A percentile compares a stretch with the other conserved stretches of the same genome.
Conservation (phyloP, 2,113 vertebrate species). For the Crotalus viridis region DNA sequence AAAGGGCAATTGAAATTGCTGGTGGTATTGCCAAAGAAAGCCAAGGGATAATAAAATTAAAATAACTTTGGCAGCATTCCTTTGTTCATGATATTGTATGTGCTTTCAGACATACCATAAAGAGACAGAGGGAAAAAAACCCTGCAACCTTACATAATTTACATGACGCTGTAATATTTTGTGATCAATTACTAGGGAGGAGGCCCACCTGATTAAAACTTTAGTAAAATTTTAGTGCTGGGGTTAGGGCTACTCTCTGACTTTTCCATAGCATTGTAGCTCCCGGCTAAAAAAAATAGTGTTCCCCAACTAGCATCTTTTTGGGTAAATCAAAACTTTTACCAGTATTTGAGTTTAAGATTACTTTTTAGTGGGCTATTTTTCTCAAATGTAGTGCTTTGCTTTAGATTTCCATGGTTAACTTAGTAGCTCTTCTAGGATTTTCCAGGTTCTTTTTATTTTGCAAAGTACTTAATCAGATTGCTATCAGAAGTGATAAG, state of each 20-base stretch:
- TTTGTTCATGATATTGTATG: not conserved
- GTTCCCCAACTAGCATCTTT: not conserved
- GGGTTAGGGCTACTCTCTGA: not conserved
- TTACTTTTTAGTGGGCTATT: not conserved
- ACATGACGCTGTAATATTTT: not conserved
- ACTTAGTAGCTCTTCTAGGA: not conserved
- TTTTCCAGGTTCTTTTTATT: not conserved
- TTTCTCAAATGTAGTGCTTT: not conserved
- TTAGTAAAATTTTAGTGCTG: not conserved
- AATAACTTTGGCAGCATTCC: not conserved
- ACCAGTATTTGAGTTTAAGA: conserved; percentile 2
- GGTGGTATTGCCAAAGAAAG: no score
- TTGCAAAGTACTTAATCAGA: not conserved
- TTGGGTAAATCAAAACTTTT: conserved; percentile 13
- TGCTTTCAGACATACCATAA: not conserved
- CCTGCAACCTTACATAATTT: conserved; percentile 22
- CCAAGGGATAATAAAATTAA: not conserved
- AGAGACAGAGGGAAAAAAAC: not conserved
- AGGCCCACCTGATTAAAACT: conserved; percentile 5
- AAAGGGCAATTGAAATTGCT: no score
- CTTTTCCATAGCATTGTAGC: not conserved
- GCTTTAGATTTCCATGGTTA: not conserved
- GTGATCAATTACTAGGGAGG: not conserved
- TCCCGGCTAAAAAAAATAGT: not conserved
- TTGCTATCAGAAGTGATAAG: not conserved